Base-by-base conservation (phyloP, 2,113 vertebrate genomes). In the Gasterosteus nipponicus region DNA sequence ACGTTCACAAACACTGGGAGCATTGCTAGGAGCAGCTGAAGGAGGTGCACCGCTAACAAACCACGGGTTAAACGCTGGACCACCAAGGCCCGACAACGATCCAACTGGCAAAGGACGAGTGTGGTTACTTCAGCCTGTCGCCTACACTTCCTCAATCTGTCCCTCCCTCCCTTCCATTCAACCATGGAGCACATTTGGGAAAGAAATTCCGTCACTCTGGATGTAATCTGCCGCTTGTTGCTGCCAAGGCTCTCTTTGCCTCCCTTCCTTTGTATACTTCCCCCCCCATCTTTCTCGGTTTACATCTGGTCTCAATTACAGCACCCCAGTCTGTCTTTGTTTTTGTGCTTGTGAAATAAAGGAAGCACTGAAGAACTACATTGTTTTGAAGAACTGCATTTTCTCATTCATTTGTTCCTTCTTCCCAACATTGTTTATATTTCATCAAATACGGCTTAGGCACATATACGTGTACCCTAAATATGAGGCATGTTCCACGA, bases 121-220 rank as follows among this genome's bases (percentile, higher is more conserved):
- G 77, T 15, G 77, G 81, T 88, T 83, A 76, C 69, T 79, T 89
- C 86, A 82, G 69, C 75, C 71, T 26, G 77, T 85, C 85, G 62
- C 83, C 70, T 81, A 68, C 62, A 83, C 83, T 84, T 87, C 81
- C 81, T 87, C 77, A 78, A 62, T 47, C 61, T 51, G 72, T 59
- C 81, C 9, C 62, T 69, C 49, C 35, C 63, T 76, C 77, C 54
- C 53, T 68, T 71, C 69, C 60, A 65, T 62, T 31, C 66, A 67
- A 77, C 71, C 75, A 68, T 72, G 60, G 47, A 85, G 69, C 57
- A 66, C 76, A 77, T 85, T 87, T 86, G 87, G 82, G 90, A 91
- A 92, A 90, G 80, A 91, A 88, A 84, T 81, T 87, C 80, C 82
- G 85, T 93, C 89, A 86, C 46, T 70, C 66, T 73, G 79, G 47